A percentile compares a stretch with the other conserved stretches of the same genome.
phyloP scores from a whole-genome alignment of 2,113 vertebrate genomes.

The Geothlypis trichas region DNA sequence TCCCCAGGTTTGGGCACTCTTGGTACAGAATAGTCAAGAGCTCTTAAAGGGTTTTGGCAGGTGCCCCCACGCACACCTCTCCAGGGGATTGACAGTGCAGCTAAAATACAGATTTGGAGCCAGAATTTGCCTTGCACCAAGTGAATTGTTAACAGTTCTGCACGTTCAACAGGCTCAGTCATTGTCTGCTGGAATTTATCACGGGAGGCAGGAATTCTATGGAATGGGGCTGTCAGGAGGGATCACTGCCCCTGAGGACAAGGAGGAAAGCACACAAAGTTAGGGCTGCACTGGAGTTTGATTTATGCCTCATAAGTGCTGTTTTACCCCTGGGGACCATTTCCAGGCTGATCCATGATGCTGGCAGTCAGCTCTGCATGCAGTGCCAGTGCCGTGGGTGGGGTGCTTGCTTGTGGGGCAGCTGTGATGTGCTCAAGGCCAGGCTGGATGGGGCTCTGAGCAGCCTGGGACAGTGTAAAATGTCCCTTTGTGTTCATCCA shows the following conservation, averaged over 20 bases:
- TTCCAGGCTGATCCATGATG: background rate
- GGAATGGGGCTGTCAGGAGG: background rate
- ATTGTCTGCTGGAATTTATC: background rate
- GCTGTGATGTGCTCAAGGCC: too few species aligned
- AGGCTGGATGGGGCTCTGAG: too few species aligned
- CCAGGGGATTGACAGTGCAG: background rate
- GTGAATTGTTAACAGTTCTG: background rate
- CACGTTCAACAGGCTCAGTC: background rate
- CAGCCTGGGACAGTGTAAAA: too few species aligned
- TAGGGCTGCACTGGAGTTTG: background rate
- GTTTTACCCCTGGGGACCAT: accelerated
- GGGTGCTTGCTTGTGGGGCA: too few species aligned
- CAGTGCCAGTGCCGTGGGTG: too few species aligned
- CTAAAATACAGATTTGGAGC: background rate
- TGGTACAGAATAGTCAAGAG: background rate
- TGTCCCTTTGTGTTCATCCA: too few species aligned
- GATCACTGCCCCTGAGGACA: background rate
- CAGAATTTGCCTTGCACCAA: background rate
- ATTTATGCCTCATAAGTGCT: accelerated
- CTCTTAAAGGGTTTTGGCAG: background rate
- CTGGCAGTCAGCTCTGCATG: background rate
- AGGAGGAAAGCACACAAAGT: background rate
- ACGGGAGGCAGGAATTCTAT: background rate
- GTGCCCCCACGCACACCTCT: background rate
- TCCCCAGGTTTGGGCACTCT: background rate